Evolutionary conservation across 2,888 invertebrate genomes (phyloP), one percentile per base, ranked within the genome.

Genomic region (Chrysolina americana): DNA sequence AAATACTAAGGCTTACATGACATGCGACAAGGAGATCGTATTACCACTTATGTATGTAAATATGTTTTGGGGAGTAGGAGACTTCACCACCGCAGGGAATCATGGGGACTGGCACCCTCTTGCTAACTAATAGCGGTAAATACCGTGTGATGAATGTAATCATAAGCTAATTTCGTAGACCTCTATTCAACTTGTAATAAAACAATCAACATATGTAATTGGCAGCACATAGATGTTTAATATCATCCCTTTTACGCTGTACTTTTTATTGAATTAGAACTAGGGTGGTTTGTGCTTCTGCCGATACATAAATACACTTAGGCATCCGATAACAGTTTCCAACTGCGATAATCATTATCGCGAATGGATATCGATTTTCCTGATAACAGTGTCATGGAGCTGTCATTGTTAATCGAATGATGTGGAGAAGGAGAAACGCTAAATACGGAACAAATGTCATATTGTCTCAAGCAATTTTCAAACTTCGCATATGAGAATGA

Each of bases 61-160:
- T 86, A 84, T 80, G 80, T 78, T 81, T 80, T 78, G 76, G 80
- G 81, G 80, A 75, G 73, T 74, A 73, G 74, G 75, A 76, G 75
- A 78, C 79, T 80, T 69, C 70, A 70, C 80, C 79, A 80, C 81
- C 81, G 72, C n/a, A 78, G 83, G 82, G 81, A 78, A 81, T 77
- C 72, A 80, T 77, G 79, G 84, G 85, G 85, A 82, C 71, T 69
- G 76, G 82, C 83, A 84, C 85, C 87, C 87, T 86, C 87, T 87
- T 86, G 87, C 87, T 87, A 87, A 86, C 86, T 88, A 87, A 87
- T 87, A 87, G 87, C 85, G 87, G 87, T 88, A 88, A 88, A 88
- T 87, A 87, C 87, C 87, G 87, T 87, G 87, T 88, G 87, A 87
- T 87, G 86, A 86, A 87, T 86, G 85, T 87, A 88, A 88, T 87